Base-by-base conservation (phyloP, 2,888 invertebrate species). In the Andrena chrysosceles region DNA sequence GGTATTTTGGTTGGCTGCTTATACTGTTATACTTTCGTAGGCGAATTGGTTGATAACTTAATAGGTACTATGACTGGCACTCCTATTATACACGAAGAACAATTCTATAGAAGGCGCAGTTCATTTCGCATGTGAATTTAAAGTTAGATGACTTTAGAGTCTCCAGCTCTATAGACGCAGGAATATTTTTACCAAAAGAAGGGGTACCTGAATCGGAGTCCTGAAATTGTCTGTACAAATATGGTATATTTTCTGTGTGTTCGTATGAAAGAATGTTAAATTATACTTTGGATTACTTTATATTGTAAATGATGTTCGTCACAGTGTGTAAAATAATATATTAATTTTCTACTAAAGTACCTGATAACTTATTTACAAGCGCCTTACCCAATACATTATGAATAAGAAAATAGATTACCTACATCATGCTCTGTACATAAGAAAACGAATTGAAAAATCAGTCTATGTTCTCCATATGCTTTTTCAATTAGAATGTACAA, bases 1-100 rank as follows among this genome's bases (percentile, higher is more conserved):
- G 96, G 96, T 8, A 96, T 96, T 85, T 87, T 96, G 8, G 95
- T 95, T 35, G 96, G 96, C 13, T 92, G 95, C 56, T 85, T 95
- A 29, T 96, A 96, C 87, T 94, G 94, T 63, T 94, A 95, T 71
- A 94, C 94, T 20, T 92, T 91, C 31, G 33, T 94, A 20, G 95
- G 95, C 2, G 90, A 89, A 77, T 64, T 93, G 1, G 85, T 94
- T 31, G 94, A 94, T 84, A 88, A 88, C 29, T 78, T 92, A 26
- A 90, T 94, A 73, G 74, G 89, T 48, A 80, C 60, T 7, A 70
- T 94, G 33, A 94, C 94, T 70, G 94, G 94, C 78, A 88, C 73
- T 54, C 93, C 92, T 0, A 91, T 93, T 62, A 90, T 93, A 83
- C 94, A 94, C 13, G 91, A 92, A 85, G 93, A 94, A 81, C 84